Evolutionary conservation across 2,113 vertebrate genomes (phyloP), one percentile per base, ranked within the genome.

Genomic region (Gnathonemus echidnorhynchus): DNA sequence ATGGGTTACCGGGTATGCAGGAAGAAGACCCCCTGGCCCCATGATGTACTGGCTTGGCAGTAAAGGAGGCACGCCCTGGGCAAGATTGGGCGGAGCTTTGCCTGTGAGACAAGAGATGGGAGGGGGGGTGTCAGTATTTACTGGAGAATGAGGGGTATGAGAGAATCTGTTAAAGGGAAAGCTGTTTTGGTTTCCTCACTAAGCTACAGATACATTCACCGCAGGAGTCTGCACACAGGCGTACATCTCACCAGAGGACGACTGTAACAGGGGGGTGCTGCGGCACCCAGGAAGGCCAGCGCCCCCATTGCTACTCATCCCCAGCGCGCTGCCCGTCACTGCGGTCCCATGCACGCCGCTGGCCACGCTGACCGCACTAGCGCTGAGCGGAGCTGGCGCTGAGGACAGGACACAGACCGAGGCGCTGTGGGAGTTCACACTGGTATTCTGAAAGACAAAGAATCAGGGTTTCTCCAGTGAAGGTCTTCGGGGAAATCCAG

Each of bases 41-140:
- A 99, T 96, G 94, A 99, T 98, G 95, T 99, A 99, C 96, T 99
- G 98, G 95, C 97, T 99, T 93, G 97, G 96, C 93, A 99, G 95
- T 89, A 99, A 95, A 45, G 98, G 98, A 0, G 98, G 98, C 39
- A 98, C 96, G 89, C 98, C 98, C 94, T 98, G 98, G 48, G 98
- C 97, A 91, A 99, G 94, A 91, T 99, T 99, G 66, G 98, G 97
- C 89, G 98, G 98, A 42, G 97, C 97, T 96, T 99, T 99, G 93
- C 98, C 98, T 99, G 93, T 35, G 89, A 90, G 93, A 92, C 77
- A 24, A n/a, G 53, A 88, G 0, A 91, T 5, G 3, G 85, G 1
- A 27, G 27, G 86, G 31, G 39, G 46, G 24, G 11, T n/a, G 24
- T 31, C 5, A 17, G 56, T 45, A 45, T 84, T 56, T 31, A 52